Conservation (phyloP, 1,140 invertebrate species). For the Ceratosolen fusciceps region DNA sequence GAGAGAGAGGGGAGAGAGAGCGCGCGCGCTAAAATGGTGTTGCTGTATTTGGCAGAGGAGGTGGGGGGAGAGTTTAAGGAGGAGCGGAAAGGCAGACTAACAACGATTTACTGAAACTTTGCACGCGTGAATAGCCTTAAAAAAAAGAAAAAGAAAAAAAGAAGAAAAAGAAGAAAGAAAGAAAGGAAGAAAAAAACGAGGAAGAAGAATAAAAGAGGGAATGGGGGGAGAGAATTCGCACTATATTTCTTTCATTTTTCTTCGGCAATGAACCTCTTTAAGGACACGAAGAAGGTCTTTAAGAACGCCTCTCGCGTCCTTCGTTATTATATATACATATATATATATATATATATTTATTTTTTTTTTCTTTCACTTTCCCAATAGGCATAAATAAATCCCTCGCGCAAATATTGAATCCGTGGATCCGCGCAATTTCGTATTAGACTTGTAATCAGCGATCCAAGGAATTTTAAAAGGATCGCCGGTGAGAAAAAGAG, state of each 20-base stretch:
- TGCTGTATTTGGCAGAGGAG: background rate
- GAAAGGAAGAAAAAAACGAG: too few species aligned
- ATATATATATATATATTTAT: too few species aligned
- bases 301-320: too few species aligned
- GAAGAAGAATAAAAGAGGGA: too few species aligned
- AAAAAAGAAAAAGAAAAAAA: constrained; percentile 14
- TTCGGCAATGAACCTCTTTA: background rate
- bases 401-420: background rate
- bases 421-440: background rate
- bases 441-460: background rate
- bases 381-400: background rate
- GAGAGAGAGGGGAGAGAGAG: constrained; percentile 22
- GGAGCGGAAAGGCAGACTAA: background rate
- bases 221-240: too few species aligned
- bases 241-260: background rate
- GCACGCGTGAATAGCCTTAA: constrained; percentile 15
- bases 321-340: too few species aligned
- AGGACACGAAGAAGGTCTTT: background rate
- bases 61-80: background rate
- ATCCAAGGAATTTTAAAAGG: background rate
- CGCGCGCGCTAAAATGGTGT: background rate
- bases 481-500: background rate
- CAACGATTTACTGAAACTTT: constrained; percentile 15
- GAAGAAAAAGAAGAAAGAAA: too few species aligned
- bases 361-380: background rate